Evolutionary conservation across 2,888 invertebrate species (phyloP).

Genomic region (Pachymerium ferrugineum): DNA sequence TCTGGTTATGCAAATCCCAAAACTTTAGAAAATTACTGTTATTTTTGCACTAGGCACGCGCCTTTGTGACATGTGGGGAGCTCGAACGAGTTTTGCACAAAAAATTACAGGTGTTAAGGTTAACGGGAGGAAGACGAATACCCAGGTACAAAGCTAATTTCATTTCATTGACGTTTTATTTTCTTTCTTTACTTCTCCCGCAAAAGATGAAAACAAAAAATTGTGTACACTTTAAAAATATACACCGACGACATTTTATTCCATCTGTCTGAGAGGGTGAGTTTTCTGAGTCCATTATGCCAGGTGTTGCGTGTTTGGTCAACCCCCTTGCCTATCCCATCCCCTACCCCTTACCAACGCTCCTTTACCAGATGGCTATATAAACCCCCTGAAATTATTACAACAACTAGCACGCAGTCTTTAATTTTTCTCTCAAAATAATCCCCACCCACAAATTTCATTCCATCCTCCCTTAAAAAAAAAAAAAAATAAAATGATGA

Average conservation of each 20-base stretch:
- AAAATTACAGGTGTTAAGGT: slow-evolving; percentile 10
- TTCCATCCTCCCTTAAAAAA: too few relatives aligned
- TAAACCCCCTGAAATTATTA: neutral
- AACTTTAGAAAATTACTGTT: neutral
- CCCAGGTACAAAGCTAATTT: slow-evolving; percentile 11
- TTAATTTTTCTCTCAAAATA: neutral
- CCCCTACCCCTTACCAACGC: neutral
- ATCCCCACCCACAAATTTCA: neutral
- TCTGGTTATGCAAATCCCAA: neutral
- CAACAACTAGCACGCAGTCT: neutral
- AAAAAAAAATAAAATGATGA: neutral
- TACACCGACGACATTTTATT: slow-evolving; percentile 9
- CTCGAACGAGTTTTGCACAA: slow-evolving; percentile 3
- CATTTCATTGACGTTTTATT: neutral
- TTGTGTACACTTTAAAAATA: slow-evolving; percentile 16
- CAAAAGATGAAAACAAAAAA: neutral
- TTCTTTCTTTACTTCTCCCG: neutral
- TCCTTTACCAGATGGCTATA: neutral
- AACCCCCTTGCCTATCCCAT: neutral
- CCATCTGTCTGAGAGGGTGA: slow-evolving; percentile 27
- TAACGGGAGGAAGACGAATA: neutral
- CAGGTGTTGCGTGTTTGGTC: slow-evolving; percentile 25
- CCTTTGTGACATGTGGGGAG: slow-evolving; percentile 24
- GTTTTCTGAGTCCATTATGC: slow-evolving; percentile 19
- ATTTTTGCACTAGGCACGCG: slow-evolving; percentile 2